phyloP scores from a whole-genome alignment of 2,113 vertebrate genomes.

The Clupea harengus region DNA sequence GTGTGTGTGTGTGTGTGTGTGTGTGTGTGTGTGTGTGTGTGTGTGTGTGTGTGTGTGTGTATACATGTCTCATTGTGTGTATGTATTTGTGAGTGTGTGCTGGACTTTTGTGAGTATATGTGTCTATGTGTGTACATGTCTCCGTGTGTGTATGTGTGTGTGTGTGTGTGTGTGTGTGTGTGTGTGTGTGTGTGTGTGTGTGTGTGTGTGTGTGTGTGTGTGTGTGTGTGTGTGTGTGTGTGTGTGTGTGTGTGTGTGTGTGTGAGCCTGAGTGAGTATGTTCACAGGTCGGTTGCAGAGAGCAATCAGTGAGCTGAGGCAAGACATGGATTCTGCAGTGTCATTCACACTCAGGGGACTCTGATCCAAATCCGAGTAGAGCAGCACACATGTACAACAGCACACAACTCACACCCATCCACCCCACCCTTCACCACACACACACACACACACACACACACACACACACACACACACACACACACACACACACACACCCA shows the following conservation, averaged over 20 bases:
- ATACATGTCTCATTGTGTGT: too few species aligned
- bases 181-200: too few species aligned
- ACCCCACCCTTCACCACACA: neutral
- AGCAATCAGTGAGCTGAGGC: neutral
- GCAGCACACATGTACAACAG: neutral
- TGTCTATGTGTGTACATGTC: too few species aligned
- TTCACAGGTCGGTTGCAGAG: neutral
- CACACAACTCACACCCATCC: neutral
- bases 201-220: neutral
- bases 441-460: neutral
- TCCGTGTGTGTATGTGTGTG: too few species aligned
- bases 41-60: too few species aligned
- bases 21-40: too few species aligned
- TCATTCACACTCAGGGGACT: constrained; percentile 5
- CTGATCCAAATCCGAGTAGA: neutral
- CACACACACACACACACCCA: neutral
- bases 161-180: too few species aligned
- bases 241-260: neutral
- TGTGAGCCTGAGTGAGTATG: neutral
- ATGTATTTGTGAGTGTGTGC: too few species aligned
- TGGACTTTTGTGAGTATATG: too few species aligned
- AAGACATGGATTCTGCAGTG: constrained; percentile 11
- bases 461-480: neutral
- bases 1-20: too few species aligned
- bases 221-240: neutral